Evolutionary conservation across 2,797 vertebrate genomes (phyloP).

Genomic region (Lagocephalus sceleratus): DNA sequence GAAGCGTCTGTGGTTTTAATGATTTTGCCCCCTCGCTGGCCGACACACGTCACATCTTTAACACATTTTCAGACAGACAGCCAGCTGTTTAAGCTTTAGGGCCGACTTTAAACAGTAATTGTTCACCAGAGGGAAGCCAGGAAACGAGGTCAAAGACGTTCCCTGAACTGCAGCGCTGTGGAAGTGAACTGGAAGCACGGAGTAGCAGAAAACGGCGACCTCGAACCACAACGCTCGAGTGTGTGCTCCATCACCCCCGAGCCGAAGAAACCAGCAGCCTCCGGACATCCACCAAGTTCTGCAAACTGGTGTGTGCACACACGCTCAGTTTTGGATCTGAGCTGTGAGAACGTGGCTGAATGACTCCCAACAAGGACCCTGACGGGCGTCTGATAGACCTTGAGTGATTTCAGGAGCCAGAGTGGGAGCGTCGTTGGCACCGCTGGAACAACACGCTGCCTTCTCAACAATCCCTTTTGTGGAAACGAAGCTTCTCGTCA

Average conservation of each 20-base stretch:
- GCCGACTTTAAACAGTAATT: constrained; percentile 28
- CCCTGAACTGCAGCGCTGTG: constrained; percentile 1
- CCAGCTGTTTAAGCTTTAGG: constrained; percentile 11
- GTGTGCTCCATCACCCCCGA: not conserved
- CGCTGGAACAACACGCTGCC: no score
- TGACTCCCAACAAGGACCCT: no score
- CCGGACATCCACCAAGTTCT: constrained; percentile 44
- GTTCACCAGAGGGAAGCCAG: constrained; percentile 3
- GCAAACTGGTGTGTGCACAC: constrained; percentile 29
- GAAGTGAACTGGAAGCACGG: no score
- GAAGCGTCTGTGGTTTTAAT: constrained; percentile 13
- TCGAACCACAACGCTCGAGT: no score
- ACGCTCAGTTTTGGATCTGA: no score
- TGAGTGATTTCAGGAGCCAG: no score
- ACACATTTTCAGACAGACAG: constrained; percentile 17
- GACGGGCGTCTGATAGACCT: no score
- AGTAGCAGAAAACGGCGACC: no score
- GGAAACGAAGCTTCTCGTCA: no score
- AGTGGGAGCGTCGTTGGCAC: no score
- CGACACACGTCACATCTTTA: constrained; percentile 9
- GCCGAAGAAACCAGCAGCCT: constrained; percentile 33
- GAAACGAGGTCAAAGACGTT: not conserved
- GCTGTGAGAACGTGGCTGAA: no score
- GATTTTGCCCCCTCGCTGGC: not conserved
- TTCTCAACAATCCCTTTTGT: no score